Base-by-base conservation (phyloP, 1,140 invertebrate species). In the Bombus pyrosoma region DNA sequence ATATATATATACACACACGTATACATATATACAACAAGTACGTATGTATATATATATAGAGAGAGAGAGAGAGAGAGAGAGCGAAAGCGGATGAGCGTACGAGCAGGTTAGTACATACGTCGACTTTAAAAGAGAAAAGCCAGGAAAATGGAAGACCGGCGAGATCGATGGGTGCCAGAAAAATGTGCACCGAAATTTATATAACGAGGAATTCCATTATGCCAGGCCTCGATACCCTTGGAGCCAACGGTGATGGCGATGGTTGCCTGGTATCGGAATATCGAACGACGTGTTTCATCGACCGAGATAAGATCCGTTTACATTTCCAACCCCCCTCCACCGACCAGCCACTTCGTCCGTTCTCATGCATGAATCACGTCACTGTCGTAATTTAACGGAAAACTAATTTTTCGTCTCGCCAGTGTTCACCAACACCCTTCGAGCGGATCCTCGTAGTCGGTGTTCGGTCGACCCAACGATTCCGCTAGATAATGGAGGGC, bases 181-280 rank as follows among this genome's bases (percentile, higher is more conserved):
- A 90, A 90, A 90, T 87, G 89, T 90, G 89, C 89, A 84, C 78
- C 88, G 82, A 90, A 90, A 90, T 90, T 90, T 90, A 90, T 90
- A 90, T 90, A 90, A 90, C 89, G 86, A 90, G 88, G 88, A 90
- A 90, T 90, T 90, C 89, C 83, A 90, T 90, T 90, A 90, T 90
- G 81, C 83, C 79, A n/a, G 59, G 32, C 47, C 75, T 77, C 82
- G 86, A 86, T 89, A 89, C 75, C 81, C 59, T 83, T 83, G 37
- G 74, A 77, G 81, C 71, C 41, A 75, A 10, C 71, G 53, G 43
- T n/a, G 62, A 53, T 77, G 81, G 43, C 62, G 81, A 81, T 72
- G 85, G 28, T 78, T 37, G 80, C 39, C 28, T 47, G 22, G 82
- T 82, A 81, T 87, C 75, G 82, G 79, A 89, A 90, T 87, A 90